Base-by-base conservation (phyloP, 1,140 invertebrate genomes). In the Brachionus calyciflorus region DNA sequence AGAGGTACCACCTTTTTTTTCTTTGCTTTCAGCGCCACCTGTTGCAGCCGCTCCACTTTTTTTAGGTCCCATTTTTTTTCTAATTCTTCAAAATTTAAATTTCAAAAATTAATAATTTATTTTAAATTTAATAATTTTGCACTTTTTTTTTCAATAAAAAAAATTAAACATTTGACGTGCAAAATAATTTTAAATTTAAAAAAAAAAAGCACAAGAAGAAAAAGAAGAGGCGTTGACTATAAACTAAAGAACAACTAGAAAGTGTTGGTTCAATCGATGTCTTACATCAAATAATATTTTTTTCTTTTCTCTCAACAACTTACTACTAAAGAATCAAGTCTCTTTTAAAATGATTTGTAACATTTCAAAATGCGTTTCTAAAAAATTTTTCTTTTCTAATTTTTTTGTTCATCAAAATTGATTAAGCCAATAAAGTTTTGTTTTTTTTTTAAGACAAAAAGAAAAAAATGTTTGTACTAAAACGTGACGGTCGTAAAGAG, bases 401-500 rank as follows among this genome's bases (percentile, higher is more conserved):
- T 28, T 10, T 30, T 57, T 28, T 14, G 28, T 33, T 24, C 30
- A 28, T 14, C 14, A 57, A 28, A 60, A 60, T 60, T 60, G 55
- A 60, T 60, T 60, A 60, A 60, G 55, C 55, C 55, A 60, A 37
- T 57, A 28, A 1, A 57, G n/a, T 49, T 17, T 3, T 26, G 9
- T 26, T 26, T 55, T 1, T 7, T 40, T 19, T 44, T 24, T 7
- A 24, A 44, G 9, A 37, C 9, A 5, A 5, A 37, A 9, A 37
- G 9, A 44, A 49, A 73, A 82, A 84, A 68, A 86, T 85, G 81
- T 86, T 78, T 78, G 85, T 87, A 17, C 44, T 87, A 14, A 87
- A 87, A 77, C 76, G 86, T 83, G 94, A 91, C 89, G 94, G 93
- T 0, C 87, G 91, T n/a, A 89, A 91, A 81, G 94, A 99, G 85